Base-by-base conservation (phyloP, 2,113 vertebrate genomes). In the Hydrolagus affinis region DNA sequence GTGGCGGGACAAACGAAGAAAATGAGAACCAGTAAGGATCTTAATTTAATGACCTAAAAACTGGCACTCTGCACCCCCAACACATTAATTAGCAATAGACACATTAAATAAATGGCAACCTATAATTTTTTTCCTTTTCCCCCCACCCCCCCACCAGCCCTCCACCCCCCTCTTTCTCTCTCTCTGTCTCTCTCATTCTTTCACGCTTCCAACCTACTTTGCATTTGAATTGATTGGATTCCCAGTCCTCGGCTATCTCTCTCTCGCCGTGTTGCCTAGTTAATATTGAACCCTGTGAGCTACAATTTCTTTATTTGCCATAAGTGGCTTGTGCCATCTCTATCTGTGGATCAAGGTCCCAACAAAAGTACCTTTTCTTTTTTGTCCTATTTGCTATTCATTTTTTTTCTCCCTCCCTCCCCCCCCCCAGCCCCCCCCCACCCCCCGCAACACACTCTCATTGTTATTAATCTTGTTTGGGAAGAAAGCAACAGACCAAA, bases 31-130 rank as follows among this genome's bases (percentile, higher is more conserved):
- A n/a, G 78, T 83, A 25, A 66, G 60, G 78, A 57, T 83, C 25
- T n/a, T 83, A 14, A 83, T 83, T 83, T 44, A 83, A 83, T 83
- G 66, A 83, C 62, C 62, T 68, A 60, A 83, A 68, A 66, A 28
- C 78, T 25, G 30, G 8, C 77, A 83, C 77, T 64, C 62, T 66
- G 62, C 17, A 59, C n/a, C n/a, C n/a, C 17, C 28, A 28, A 68
- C 59, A 25, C 28, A 83, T 83, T 83, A 66, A 30, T 83, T 60
- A 83, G 32, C 25, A 19, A 17, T 62, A 83, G 78, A 66, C 62
- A 83, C 78, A 68, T 64, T 68, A 83, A 83, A 28, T 60, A 66
- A 83, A 83, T 68, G 62, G 78, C 66, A 62, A 83, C 78, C 78
- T 32, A 83, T 62, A 66, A 66, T 83, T 83, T 83, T 15, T 66